These are phyloP conservation scores for Corythaeola cristata DNA, from an alignment of 2,113 vertebrate genomes.

Conservation along the genomic window DNA sequence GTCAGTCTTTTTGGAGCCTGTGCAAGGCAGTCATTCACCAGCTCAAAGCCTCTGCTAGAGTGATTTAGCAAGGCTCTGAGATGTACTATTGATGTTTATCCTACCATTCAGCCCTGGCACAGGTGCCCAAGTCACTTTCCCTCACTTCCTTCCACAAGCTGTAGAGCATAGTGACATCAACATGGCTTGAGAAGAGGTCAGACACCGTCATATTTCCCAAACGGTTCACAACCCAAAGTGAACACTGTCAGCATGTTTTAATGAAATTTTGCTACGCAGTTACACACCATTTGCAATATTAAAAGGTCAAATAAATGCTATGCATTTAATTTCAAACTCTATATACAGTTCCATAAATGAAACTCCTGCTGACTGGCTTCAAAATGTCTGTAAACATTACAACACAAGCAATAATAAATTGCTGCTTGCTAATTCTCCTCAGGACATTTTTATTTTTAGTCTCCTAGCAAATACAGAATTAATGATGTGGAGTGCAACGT, in stretches of 20 bases:
- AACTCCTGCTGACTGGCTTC: not conserved
- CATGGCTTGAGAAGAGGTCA: not conserved
- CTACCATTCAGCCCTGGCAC: not conserved
- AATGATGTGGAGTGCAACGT: not conserved
- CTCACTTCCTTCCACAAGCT: not conserved
- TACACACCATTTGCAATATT: not conserved
- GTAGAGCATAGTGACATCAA: not conserved
- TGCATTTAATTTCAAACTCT: not conserved
- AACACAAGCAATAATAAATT: not conserved
- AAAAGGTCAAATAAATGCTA: not conserved
- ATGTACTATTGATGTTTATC: not conserved
- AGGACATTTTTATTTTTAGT: not conserved
- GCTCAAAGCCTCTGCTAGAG: not conserved
- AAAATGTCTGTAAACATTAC: not conserved
- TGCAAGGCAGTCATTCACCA: not conserved
- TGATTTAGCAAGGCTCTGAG: not conserved
- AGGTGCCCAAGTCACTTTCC: not conserved
- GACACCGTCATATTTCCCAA: not conserved
- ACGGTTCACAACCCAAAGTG: not conserved
- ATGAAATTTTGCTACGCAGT: not conserved
- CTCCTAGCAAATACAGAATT: not conserved
- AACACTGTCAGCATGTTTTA: not conserved
- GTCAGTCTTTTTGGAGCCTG: not conserved
- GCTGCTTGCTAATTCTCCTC: not conserved
- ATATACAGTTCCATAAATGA: not conserved